A percentile compares a stretch with the other conserved stretches of the same genome.
Conservation (phyloP, 64 coral and sea anemone genomes). For the Stylophora pistillata region DNA sequence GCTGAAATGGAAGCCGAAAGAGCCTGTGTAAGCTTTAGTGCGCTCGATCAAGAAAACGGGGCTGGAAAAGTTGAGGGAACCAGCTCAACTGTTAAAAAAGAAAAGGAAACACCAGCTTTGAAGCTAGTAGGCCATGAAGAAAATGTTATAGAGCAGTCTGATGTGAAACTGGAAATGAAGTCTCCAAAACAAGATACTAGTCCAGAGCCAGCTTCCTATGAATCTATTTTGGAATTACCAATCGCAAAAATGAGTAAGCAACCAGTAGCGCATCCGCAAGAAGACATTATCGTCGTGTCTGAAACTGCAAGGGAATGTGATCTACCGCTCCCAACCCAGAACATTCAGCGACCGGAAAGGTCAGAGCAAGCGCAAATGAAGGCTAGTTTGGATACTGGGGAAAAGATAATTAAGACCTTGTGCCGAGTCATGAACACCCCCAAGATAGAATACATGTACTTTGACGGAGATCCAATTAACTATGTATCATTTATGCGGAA, state of each 20-base stretch:
- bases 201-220: not conserved
- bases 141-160: not conserved
- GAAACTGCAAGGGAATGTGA: no score
- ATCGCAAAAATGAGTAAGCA: not conserved
- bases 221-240: not conserved
- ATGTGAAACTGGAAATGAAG: not conserved
- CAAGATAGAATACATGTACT: constrained; percentile 65
- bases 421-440: constrained; percentile 48
- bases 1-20: constrained; percentile 42
- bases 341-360: not conserved
- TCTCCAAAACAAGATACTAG: not conserved
- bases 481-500: constrained; percentile 72
- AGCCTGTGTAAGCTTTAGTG: constrained; percentile 33
- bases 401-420: constrained; percentile 44
- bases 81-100: no score
- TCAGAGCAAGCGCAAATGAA: not conserved
- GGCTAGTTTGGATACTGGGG: constrained; percentile 1
- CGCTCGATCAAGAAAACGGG: not conserved
- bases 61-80: not conserved
- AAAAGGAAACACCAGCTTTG: no score
- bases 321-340: not conserved
- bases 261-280: not conserved
- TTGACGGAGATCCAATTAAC: constrained; percentile 54
- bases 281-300: not conserved
- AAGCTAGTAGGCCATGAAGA: not conserved